Base-by-base conservation (phyloP, 2,113 vertebrate species). In the Phrynosoma platyrhinos region DNA sequence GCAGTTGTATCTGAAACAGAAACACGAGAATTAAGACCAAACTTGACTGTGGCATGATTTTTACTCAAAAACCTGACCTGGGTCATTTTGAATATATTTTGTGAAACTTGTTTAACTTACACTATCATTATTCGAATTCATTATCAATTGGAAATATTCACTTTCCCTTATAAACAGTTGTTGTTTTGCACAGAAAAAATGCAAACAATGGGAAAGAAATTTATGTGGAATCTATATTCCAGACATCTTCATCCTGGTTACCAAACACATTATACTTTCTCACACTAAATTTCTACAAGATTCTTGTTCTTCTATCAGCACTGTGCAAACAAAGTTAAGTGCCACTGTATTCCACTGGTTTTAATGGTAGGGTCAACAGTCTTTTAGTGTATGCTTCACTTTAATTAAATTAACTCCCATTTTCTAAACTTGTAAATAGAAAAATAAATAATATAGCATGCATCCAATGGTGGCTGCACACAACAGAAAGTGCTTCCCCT, bases 401-500 rank as follows among this genome's bases (percentile, higher is more conserved):
- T 20, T 76, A 68, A n/a, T 79, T 92, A 66, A 12, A 69, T 1
- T 71, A 42, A 89, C 91, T 53, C 55, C n/a, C 87, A 72, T n/a
- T 82, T 52, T 86, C 62, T 20, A 86, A 53, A 68, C 64, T 81
- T 80, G 14, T 58, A 9, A 0, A 32, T 36, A 64, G 82, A 90
- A 32, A 53, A 58, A 79, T n/a, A 94, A 92, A 58, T 52, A 66
- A 84, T 76, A 36, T 42, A 9, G 23, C 47, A 9, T 47, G 47
- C 10, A 75, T 75, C 5, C 72, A 75, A 75, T 40, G 72, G 32
- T 77, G 36, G 20, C 36, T 42, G 42, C 21, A 42, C 2, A 47
- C 8, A 23, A 7, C 13, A 20, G 36, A 42, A 47, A 47, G 20
- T 2, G 9, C 18, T 77, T 77, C 75, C 40, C 2, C 20, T 77